These are phyloP conservation scores for Diachasmimorpha longicaudata DNA, from an alignment of 1,140 invertebrate species.

Conservation along the genomic window DNA sequence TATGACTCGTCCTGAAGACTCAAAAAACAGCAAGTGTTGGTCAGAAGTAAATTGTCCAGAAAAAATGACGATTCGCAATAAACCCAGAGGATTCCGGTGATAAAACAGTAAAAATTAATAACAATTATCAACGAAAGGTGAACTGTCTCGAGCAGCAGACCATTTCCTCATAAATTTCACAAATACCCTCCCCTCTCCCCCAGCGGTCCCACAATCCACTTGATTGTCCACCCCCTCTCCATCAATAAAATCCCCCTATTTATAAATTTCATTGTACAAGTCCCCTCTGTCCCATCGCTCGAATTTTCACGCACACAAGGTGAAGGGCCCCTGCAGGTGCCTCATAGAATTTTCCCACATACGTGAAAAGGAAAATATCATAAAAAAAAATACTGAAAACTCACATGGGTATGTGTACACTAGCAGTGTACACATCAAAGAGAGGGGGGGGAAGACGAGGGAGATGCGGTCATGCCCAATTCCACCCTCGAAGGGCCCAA, in stretches of 20 bases:
- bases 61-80: too few relatives aligned
- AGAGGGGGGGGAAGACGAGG: background rate
- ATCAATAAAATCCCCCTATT: background rate
- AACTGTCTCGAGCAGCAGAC: too few relatives aligned
- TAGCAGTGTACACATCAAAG: background rate
- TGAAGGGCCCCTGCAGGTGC: background rate
- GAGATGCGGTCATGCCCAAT: background rate
- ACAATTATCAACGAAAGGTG: too few relatives aligned
- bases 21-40: too few relatives aligned
- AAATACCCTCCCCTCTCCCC: background rate
- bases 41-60: too few relatives aligned
- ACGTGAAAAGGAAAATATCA: background rate
- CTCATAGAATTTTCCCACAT: background rate
- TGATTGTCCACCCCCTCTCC: background rate
- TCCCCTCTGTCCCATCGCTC: background rate
- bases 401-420: conserved; percentile 2
- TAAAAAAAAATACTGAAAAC: background rate
- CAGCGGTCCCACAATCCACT: background rate
- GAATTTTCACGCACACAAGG: conserved; percentile 7
- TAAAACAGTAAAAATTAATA: too few relatives aligned
- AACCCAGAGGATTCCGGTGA: too few relatives aligned
- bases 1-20: too few relatives aligned
- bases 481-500: conserved; percentile 3
- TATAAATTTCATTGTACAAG: background rate
- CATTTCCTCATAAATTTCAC: background rate